Conservation (phyloP, 2,888 invertebrate genomes). For the Alitta virens region DNA sequence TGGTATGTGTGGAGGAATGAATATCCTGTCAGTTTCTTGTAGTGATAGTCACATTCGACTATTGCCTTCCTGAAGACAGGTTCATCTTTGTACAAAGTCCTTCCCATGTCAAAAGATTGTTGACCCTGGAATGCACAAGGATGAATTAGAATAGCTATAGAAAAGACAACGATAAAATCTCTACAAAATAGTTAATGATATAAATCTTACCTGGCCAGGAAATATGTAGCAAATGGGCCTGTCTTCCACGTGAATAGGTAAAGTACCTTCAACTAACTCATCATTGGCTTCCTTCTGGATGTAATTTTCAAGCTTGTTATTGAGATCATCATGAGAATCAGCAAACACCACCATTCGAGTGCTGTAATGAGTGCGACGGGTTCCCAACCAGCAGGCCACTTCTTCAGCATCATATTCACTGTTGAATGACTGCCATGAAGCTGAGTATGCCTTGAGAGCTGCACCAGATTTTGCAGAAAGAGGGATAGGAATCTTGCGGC, state of each 20-base stretch:
- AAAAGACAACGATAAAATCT: too few relatives aligned
- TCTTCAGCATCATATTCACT: constrained; percentile 19
- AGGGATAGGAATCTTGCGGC: constrained; percentile 8
- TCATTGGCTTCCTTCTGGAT: constrained; percentile 7
- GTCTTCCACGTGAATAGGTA: not conserved
- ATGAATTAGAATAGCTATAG: not conserved
- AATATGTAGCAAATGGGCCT: constrained; percentile 23
- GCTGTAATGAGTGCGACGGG: constrained; percentile 17
- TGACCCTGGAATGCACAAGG: constrained; percentile 13
- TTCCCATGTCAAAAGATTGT: constrained; percentile 25
- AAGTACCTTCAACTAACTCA: constrained; percentile 12
- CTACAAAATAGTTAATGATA: too few relatives aligned
- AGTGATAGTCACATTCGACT: constrained; percentile 15
- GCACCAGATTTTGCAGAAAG: constrained; percentile 21
- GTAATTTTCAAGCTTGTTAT: constrained; percentile 9
- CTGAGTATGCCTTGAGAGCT: constrained; percentile 13
- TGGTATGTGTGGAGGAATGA: constrained; percentile 18
- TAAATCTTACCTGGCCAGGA: constrained; percentile 15
- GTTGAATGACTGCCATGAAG: constrained; percentile 12
- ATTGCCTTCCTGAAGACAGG: constrained; percentile 17
- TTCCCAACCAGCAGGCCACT: constrained; percentile 16
- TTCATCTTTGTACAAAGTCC: constrained; percentile 21
- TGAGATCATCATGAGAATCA: constrained; percentile 14
- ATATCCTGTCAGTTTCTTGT: constrained; percentile 15
- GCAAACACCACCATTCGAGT: constrained; percentile 16